These are phyloP conservation scores for Polyommatus iphigenia DNA, from an alignment of 2,888 invertebrate species.

Conservation along the genomic window DNA sequence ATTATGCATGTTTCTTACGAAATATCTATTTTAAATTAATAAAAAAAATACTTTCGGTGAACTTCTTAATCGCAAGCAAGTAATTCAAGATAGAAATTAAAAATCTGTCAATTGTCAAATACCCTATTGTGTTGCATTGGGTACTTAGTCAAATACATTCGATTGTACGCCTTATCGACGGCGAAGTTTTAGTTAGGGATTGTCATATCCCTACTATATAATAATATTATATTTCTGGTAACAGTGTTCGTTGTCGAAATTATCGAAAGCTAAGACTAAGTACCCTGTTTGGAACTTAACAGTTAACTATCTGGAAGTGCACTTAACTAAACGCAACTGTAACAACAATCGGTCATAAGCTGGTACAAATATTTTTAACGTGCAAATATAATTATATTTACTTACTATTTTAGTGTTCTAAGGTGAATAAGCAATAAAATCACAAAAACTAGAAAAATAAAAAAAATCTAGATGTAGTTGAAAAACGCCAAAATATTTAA, in stretches of 20 bases:
- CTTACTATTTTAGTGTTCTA: background rate
- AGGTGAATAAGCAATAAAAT: slow-evolving; percentile 17
- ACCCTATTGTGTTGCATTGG: background rate
- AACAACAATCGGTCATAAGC: background rate
- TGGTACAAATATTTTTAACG: background rate
- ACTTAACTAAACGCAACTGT: background rate
- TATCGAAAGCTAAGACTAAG: background rate
- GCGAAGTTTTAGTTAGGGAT: too few species aligned
- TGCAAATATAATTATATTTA: background rate
- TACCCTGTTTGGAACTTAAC: background rate
- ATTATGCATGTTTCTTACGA: too few species aligned
- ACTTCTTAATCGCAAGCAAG: too few species aligned
- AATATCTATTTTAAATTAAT: too few species aligned
- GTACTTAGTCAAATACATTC: background rate
- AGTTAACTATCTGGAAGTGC: background rate
- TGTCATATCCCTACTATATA: background rate
- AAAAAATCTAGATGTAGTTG: background rate
- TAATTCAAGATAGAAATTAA: too few species aligned
- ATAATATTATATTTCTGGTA: background rate
- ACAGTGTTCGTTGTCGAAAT: background rate
- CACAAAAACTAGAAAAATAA: background rate
- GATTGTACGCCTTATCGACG: too few species aligned
- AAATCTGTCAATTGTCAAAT: too few species aligned
- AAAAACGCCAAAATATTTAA: slow-evolving; percentile 11
- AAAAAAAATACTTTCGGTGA: too few species aligned